Evolutionary conservation across 1,140 invertebrate species (phyloP), one percentile per base, ranked within the genome.

Genomic region (Luehdorfia chinensis): DNA sequence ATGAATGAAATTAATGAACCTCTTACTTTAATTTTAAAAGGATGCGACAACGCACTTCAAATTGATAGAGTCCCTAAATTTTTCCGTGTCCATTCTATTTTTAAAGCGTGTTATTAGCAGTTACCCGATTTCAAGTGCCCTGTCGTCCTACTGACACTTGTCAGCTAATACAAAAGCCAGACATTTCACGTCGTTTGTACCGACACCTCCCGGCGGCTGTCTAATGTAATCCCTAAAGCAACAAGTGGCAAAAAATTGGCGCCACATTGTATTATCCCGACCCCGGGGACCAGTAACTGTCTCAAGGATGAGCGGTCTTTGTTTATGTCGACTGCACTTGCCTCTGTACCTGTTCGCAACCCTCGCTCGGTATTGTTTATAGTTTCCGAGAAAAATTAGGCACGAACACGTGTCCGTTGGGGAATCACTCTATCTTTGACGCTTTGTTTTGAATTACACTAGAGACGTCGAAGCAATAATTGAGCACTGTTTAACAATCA

Each of bases 181-280:
- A 80, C 66, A 59, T 78, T 66, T 69, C 66, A 70, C 66, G 53
- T 80, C 75, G 62, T 84, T 84, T 83, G 76, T 72, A 47, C 64
- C 66, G 62, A 74, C 80, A 79, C 80, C 74, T 75, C 59, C 45
- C 51, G 25, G 34, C 57, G 50, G 54, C 55, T 44, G 50, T 55
- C 33, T 37, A 45, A 59, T 61, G 47, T 70, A 75, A 70, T 72
- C 64, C 65, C 53, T 56, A 16, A 50, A 4, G 14, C 16, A 36
- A 70, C 61, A 58, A 63, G 61, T 55, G 50, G 34, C 48, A 57
- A 84, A 84, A 84, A 84, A 60, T 80, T 79, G 80, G 80, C 80
- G 80, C 80, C 80, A 56, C 50, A 67, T 76, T 78, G 73, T 77
- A 50, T 64, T 67, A 63, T 48, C 58, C 59, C 50, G 55, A 56